Evolutionary conservation across 2,888 invertebrate genomes (phyloP), one percentile per base, ranked within the genome.

Genomic region (Epistrophe grossulariae): DNA sequence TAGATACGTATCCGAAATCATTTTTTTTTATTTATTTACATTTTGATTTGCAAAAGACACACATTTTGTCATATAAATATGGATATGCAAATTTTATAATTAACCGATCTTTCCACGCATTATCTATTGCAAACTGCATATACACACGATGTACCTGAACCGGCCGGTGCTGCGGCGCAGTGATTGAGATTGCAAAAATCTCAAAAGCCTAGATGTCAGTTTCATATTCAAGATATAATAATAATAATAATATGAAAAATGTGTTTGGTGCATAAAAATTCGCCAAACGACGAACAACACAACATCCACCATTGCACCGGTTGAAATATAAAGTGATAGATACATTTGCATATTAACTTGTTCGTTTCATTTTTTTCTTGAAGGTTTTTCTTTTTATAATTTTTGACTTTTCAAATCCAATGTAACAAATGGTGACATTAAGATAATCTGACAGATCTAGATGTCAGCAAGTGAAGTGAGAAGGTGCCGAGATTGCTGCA

Each of bases 401-500:
- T 68, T 70, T 52, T 55, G 52, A 55, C 38, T 52, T 66, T 57
- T 77, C 73, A 74, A 59, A 57, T 64, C 64, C 24, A 74, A 84
- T 70, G 68, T 64, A 70, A 85, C 77, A 50, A 66, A 87, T 82
- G 76, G 74, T 64, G 71, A 79, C 74, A 64, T 76, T 83, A 79
- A 87, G 76, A 15, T 79, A 62, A 83, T 57, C 79, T 79, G 87
- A 83, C 87, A 87, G 82, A 87, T 79, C 87, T 79, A 66, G 83
- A 79, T 87, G 83, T 83, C 83, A 83, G 83, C 79, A 48, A 76
- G 68, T 83, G 76, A 79, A 71, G 74, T 72, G 71, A 62, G 43
- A 83, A 83, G 79, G 87, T 83, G 79, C 52, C 79, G 70, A 87
- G 83, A 82, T 79, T 64, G 70, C 45, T 59, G 40, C 24, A 52